Base-by-base conservation (phyloP, 1,140 invertebrate genomes). In the Drosophila aff. region DNA sequence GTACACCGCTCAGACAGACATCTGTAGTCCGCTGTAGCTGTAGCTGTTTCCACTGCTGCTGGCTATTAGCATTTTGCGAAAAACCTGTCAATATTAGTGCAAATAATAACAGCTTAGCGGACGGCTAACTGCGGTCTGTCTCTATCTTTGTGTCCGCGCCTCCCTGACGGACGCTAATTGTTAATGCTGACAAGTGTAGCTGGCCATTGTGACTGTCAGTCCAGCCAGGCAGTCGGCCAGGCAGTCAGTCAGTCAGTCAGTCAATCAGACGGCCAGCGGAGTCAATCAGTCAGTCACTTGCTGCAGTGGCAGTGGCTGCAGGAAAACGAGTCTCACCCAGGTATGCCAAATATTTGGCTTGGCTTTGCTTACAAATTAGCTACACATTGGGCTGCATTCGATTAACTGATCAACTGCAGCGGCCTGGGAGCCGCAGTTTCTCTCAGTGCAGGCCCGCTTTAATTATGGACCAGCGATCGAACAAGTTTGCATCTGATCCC, bases 51-150 rank as follows among this genome's bases (percentile, higher is more conserved):
- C 13, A 46, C 18, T 44, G 58, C 50, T 76, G 73, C 58, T 76
- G 63, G 62, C 63, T 87, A 90, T 89, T 89, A 85, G 85, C 85
- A 90, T 90, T 81, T 90, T 90, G 78, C 69, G 66, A 85, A 90
- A 82, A 89, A 89, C 81, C 85, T 90, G 85, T 90, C 85, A 90
- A 90, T 90, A 90, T 90, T 90, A 90, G 85, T 90, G 85, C 85
- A 90, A 90, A 90, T 90, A 90, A 90, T 90, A 85, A 90, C 85
- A 90, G 85, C 85, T 85, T 79, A 80, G 78, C 55, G 62, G 65
- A 61, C 71, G 76, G 76, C 83, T 79, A 86, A 82, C 66, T 72
- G 59, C 76, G 58, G 57, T 60, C 55, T 52, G 46, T 61, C 67
- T 68, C 67, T 77, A 44, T 66, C 79, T 52, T 46, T 40, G 47